Evolutionary conservation across 2,113 vertebrate species (phyloP), one percentile per base, ranked within the genome.

Genomic region (Gyps fulvus): DNA sequence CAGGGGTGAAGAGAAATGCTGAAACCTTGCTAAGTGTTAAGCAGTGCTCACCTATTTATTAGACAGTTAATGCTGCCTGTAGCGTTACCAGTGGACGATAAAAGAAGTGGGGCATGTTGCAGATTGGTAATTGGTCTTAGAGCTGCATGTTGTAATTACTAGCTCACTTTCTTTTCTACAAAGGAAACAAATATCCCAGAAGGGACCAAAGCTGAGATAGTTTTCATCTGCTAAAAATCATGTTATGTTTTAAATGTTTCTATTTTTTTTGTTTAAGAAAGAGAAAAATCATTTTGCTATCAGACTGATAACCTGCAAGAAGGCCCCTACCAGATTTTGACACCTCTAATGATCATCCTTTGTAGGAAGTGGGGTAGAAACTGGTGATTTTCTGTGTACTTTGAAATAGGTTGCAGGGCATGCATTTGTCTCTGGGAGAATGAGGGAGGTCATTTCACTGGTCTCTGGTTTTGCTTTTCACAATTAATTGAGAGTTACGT

Each of bases 61-160:
- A 97, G 96, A 94, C 93, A 85, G 83, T 96, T 96, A 96, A 89
- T 95, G 90, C 94, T 95, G 97, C 95, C 97, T 85, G 76, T 78
- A 91, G 94, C 62, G 11, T 95, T 95, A 88, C 58, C 93, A 96
- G 90, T 81, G 91, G 83, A 97, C 97, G 86, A 95, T 95, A 82
- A 97, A 98, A 97, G 97, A 96, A 96, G 43, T 89, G 95, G 96
- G 92, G 58, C 94, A 79, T 83, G 87, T 78, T 93, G 93, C 94
- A 93, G 94, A 91, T 97, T 97, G 97, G 98, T 97, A 96, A 79
- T 94, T 96, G 96, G 95, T 88, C 89, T 94, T 91, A 76, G 87
- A 95, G 93, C 81, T 94, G 90, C 74, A 66, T 92, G 69, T 91
- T 95, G 77, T 97, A 97, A 97, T 98, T 97, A 97, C 81, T 72